Conservation (phyloP, 2,113 vertebrate species). For the Saguinus midas region DNA sequence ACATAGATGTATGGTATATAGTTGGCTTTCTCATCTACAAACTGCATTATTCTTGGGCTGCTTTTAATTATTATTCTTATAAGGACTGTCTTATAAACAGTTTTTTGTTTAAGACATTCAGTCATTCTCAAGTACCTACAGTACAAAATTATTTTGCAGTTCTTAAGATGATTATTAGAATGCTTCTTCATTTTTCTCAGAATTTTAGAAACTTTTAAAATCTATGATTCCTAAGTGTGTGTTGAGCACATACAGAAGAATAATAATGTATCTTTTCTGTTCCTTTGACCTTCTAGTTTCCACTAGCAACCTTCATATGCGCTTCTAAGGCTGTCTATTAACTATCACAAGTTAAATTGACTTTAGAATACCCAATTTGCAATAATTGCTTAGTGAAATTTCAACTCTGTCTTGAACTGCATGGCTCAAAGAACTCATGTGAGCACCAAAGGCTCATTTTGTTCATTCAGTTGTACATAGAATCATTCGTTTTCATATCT, state of each 20-base stretch:
- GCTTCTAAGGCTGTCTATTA: background rate
- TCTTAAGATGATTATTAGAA: background rate
- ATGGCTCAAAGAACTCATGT: background rate
- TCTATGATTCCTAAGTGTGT: background rate
- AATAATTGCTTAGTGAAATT: background rate
- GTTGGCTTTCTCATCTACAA: conserved; percentile 22
- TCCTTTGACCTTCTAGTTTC: background rate
- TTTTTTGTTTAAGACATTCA: conserved; percentile 10
- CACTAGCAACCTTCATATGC: background rate
- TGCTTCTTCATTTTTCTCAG: background rate
- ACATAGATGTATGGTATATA: background rate
- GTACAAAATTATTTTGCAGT: background rate
- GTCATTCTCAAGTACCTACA: background rate
- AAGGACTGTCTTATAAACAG: background rate
- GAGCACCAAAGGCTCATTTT: background rate
- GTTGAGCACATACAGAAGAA: background rate
- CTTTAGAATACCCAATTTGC: background rate
- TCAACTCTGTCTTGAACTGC: background rate
- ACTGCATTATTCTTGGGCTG: background rate
- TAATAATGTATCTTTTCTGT: background rate
- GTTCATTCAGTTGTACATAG: background rate
- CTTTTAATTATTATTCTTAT: conserved; percentile 12
- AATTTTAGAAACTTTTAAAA: background rate
- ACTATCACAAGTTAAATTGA: background rate
- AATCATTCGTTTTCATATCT: background rate